Conservation (phyloP, 2,888 invertebrate species). For the Pachydiplax longipennis region DNA sequence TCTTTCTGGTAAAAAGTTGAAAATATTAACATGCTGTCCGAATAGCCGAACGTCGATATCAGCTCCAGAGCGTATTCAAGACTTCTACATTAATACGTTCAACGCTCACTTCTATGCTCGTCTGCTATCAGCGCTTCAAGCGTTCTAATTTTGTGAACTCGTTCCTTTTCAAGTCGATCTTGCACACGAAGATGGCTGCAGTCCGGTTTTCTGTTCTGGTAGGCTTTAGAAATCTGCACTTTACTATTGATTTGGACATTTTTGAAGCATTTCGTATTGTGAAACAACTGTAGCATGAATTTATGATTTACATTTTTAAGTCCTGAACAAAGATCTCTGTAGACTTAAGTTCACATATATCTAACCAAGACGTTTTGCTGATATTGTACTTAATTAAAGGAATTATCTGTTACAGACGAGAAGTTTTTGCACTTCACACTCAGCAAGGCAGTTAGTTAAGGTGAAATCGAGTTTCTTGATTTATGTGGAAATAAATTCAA, state of each 20-base stretch:
- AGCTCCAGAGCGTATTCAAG: no score
- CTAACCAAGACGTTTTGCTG: no score
- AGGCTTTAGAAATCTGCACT: neutral
- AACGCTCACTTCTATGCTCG: no score
- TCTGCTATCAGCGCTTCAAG: neutral
- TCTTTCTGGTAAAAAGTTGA: neutral
- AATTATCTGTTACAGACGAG: slow-evolving; percentile 57
- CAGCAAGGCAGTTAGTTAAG: slow-evolving; percentile 60
- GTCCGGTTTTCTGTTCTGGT: slow-evolving; percentile 1
- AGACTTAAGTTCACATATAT: no score
- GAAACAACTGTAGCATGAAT: no score
- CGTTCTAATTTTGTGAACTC: neutral
- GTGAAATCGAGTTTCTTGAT: slow-evolving; percentile 53
- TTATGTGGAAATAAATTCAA: no score
- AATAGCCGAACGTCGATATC: neutral
- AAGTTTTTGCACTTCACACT: slow-evolving; percentile 58
- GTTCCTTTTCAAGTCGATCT: neutral
- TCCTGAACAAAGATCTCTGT: no score
- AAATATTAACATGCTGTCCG: neutral
- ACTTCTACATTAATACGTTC: no score
- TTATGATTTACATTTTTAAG: no score
- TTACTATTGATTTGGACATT: neutral
- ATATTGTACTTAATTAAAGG: no score
- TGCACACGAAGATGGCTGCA: slow-evolving; percentile 18
- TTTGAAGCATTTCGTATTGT: no score